Percentiles rank a stretch among this genome's conserved stretches.
Evolutionary conservation across 2,888 invertebrate species (phyloP).

Genomic region (Eilema griseolum): DNA sequence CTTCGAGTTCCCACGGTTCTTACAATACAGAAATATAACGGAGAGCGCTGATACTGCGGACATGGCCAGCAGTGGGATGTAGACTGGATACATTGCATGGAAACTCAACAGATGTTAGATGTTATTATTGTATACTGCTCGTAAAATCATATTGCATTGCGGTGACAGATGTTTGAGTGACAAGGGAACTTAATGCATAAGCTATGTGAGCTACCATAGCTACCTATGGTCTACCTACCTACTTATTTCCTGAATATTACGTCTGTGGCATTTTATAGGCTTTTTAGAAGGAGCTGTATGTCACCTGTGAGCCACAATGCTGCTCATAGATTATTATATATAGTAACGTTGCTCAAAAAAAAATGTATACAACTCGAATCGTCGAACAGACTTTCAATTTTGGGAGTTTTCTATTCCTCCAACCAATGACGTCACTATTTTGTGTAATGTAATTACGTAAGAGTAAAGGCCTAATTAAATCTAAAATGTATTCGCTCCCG

Average conservation of each 20-base stretch:
- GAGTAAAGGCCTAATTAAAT: no score
- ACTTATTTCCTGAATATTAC: neutral
- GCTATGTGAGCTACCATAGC: neutral
- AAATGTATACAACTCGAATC: no score
- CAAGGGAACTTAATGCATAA: neutral
- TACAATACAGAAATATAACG: slow-evolving; percentile 75
- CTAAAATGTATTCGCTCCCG: no score
- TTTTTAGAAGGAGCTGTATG: neutral
- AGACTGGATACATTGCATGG: slow-evolving; percentile 59
- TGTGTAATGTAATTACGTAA: no score
- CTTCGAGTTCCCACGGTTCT: slow-evolving; percentile 62
- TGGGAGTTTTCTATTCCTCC: no score
- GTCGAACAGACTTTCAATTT: no score
- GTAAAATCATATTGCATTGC: slow-evolving; percentile 33
- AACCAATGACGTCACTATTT: no score
- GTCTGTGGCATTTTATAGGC: neutral
- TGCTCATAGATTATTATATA: no score
- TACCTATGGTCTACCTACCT: neutral
- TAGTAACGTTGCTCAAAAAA: no score
- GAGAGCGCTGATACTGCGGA: slow-evolving; percentile 75
- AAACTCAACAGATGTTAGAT: slow-evolving; percentile 5
- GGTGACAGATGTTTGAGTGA: slow-evolving; percentile 10
- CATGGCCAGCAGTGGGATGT: slow-evolving; percentile 74
- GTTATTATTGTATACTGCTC: slow-evolving; percentile 9
- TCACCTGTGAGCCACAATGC: neutral